Evolutionary conservation across 2,888 invertebrate genomes (phyloP).

Genomic region (Pterostichus niger): DNA sequence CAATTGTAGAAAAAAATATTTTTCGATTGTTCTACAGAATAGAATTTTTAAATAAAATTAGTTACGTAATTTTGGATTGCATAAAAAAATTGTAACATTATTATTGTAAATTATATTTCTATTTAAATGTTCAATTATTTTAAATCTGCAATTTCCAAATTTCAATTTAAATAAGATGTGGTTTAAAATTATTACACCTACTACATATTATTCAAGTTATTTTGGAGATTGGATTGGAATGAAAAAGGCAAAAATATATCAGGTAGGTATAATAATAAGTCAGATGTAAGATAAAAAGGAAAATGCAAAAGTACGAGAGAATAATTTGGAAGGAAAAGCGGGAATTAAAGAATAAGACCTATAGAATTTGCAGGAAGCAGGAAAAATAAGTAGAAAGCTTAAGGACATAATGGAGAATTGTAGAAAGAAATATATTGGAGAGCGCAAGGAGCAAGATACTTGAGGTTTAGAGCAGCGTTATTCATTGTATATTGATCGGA

Average conservation of each 20-base stretch:
- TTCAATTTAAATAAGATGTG: no score
- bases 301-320: constrained; percentile 7
- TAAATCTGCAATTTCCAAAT: not conserved
- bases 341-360: constrained; percentile 31
- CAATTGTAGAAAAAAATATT: no score
- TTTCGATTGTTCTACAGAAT: no score
- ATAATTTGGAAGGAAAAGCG: constrained; percentile 1
- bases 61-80: no score
- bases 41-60: no score
- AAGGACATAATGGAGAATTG: constrained; percentile 31
- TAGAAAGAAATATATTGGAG: constrained; percentile 44
- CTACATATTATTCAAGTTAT: no score
- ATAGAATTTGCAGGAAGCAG: constrained; percentile 10
- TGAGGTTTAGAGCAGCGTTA: constrained; percentile 12
- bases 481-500: constrained; percentile 40
- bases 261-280: constrained; percentile 9
- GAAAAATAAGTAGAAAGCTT: constrained; percentile 43
- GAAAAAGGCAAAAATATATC: constrained; percentile 7
- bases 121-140: no score
- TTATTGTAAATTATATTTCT: no score
- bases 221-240: not conserved
- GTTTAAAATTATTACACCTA: no score
- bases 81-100: no score
- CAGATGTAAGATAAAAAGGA: constrained; percentile 21
- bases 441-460: constrained; percentile 31